Evolutionary conservation across 2,888 invertebrate species (phyloP), one percentile per base, ranked within the genome.

Genomic region (Melinaea marsaeus): DNA sequence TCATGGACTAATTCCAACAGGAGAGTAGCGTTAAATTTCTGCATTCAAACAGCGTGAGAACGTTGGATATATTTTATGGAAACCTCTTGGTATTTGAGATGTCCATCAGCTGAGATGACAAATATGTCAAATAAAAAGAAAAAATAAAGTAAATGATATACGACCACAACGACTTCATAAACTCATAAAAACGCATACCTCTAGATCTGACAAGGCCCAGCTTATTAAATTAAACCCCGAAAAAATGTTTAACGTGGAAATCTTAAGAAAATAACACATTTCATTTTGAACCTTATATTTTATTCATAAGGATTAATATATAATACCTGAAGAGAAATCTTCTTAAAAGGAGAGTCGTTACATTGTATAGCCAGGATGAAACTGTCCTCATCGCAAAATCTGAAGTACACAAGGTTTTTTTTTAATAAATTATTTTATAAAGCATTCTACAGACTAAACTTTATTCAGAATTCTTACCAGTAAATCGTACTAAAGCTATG

Each of bases 221-320:
- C 64, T 70, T 64, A 65, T 68, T 70, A 63, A 55, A 64, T 62
- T 62, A 69, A 64, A 69, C 69, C 69, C 54, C 57, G 56, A 59
- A 63, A 68, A 68, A 61, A 61, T 57, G 61, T 22, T 22, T 22
- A 22, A 58, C 48, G 47, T 13, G 56, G 11, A 32, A 11, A 51
- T 61, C 61, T 63, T 62, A 59, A 61, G 57, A 55, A 63, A 51
- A 51, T n/a, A 51, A 4, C 4, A 51, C 51, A 51, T 51, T 51
- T 32, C 22, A 51, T 51, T 51, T 51, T 51, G 51, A 51, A 51
- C 51, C 51, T 51, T 51, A 51, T 51, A 32, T 22, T 32, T 51
- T 51, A 51, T 51, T 32, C 22, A 51, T 51, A 51, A 7, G 51
- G 51, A 51, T 51, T 32, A 32, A 32, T 51, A 51, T 32, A 32